Conservation (phyloP, 1,140 invertebrate genomes). For the Druon quercuslanigerum region DNA sequence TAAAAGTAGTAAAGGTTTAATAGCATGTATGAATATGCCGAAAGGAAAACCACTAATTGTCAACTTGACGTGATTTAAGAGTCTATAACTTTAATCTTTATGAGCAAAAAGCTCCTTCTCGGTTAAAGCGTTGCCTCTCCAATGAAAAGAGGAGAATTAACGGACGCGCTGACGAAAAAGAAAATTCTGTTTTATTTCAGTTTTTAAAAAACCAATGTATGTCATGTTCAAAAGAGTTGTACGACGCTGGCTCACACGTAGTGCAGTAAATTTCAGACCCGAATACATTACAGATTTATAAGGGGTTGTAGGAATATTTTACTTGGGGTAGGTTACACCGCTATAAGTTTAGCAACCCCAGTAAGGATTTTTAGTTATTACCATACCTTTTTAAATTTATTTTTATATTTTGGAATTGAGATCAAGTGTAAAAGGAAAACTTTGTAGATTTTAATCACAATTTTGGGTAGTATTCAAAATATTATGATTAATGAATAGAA, state of each 20-base stretch:
- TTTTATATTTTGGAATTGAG: no score
- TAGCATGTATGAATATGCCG: background rate
- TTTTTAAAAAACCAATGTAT: constrained; percentile 2
- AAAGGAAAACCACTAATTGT: background rate
- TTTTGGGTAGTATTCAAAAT: no score
- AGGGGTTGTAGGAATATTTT: background rate
- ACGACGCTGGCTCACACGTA: constrained; percentile 37
- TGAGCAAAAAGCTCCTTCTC: background rate
- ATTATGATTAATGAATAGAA: no score
- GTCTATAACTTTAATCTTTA: constrained; percentile 5
- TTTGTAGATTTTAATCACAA: no score
- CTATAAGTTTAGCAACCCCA: no score
- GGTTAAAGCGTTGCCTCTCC: constrained; percentile 4
- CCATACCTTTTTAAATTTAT: no score
- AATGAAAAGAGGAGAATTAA: background rate
- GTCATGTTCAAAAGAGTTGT: constrained; percentile 35
- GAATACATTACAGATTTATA: background rate
- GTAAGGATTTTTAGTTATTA: no score
- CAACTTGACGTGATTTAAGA: background rate
- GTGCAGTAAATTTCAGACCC: background rate
- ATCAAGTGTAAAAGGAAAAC: no score
- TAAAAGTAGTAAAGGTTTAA: background rate
- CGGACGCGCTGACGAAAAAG: background rate
- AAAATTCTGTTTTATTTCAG: constrained; percentile 18
- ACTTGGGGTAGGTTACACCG: no score